Conservation (phyloP, 1,140 invertebrate genomes). For the Pygmarrhopalites habei region DNA sequence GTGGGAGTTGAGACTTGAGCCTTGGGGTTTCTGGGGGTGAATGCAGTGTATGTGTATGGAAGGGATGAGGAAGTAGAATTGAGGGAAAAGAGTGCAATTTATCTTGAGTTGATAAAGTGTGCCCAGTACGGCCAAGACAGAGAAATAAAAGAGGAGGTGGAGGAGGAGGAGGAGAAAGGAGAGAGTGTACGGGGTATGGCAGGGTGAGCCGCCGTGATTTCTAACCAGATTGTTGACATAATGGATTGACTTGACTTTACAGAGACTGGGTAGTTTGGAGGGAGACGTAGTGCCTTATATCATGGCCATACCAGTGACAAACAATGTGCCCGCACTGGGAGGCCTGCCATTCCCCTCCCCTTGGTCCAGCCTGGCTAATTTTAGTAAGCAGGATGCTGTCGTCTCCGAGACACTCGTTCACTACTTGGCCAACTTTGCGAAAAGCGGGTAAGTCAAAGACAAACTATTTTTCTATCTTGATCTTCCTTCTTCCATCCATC, state of each 20-base stretch:
- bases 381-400: conserved; percentile 44
- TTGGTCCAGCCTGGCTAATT: conserved; percentile 42
- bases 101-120: conserved; percentile 9
- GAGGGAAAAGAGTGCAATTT: conserved; percentile 7
- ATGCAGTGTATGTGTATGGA: too few species aligned
- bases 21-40: too few species aligned
- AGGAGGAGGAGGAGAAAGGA: too few species aligned
- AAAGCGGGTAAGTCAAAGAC: conserved; percentile 45
- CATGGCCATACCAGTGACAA: conserved; percentile 72
- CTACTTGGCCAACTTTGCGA: conserved; percentile 49
- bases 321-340: conserved; percentile 38
- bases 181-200: too few species aligned
- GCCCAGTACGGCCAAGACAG: background rate
- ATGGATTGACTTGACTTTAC: conserved; percentile 29
- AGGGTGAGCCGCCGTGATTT: background rate
- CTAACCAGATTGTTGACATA: conserved; percentile 2
- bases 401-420: conserved; percentile 46
- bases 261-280: conserved; percentile 68
- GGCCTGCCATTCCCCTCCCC: conserved; percentile 37
- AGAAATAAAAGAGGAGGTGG: too few species aligned
- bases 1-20: too few species aligned
- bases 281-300: conserved; percentile 94
- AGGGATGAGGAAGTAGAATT: too few species aligned
- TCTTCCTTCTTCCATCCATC: background rate
- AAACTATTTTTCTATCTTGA: background rate